Evolutionary conservation across 2,797 vertebrate genomes (phyloP), one percentile per base, ranked within the genome.

Genomic region (Poecile montanus): DNA sequence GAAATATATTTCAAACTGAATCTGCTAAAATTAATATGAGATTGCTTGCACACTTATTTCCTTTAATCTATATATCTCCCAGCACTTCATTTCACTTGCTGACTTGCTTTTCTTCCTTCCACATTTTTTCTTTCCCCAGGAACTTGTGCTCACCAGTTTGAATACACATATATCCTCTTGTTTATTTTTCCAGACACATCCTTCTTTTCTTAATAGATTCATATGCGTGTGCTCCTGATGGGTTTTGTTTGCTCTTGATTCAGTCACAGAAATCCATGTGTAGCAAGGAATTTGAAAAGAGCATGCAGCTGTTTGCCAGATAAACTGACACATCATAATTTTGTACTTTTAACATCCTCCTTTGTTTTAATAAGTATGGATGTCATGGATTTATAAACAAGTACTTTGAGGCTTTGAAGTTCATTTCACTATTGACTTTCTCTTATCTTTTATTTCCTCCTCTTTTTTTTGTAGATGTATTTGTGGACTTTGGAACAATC

Each of bases 1-100:
- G 48, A 90, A 91, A 95, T 86, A 62, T 22, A 66, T 88, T 84
- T 91, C 79, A 88, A 88, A 88, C 61, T 85, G 56, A 88, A 87
- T 85, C 22, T 80, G 6, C 25, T 87, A 54, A 85, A 92, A 88
- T 83, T 91, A 80, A 60, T 44, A 83, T 32, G 44, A 85, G 16
- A 89, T 51, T 57, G 7, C 68, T 80, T 89, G 44, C 62, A 74
- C 91, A 72, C 53, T 88, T 93, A 44, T 81, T 63, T 80, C n/a
- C 30, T 82, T 95, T 89, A 77, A 79, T 40, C 48, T 73, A 26
- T 58, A 16, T 38, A 75, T 62, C 44, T 77, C 21, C 19, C 40
- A 80, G 23, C 10, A 72, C 54, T 67, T 90, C n/a, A 62, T 17
- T 75, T 75, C 26, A 57, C 22, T 85, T 62, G 26, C 45, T 74